phyloP scores from a whole-genome alignment of 2,113 vertebrate species.

The human (Homo sapiens) region GRCh38 chr5:71564501-71565000 shows the following conservation, averaged over 20 bases:
- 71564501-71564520: neutral
- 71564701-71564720: neutral
- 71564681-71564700: neutral
- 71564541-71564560: conserved; percentile 8
- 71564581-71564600: neutral
- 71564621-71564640: neutral
- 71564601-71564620: neutral
- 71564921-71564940: conserved; percentile 12
- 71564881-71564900: conserved; percentile 66
- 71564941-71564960: conserved; percentile 53
- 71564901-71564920: neutral
- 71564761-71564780: conserved; percentile 51
- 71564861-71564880: conserved; percentile 91
- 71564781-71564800: conserved; percentile 58
- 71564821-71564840: conserved; percentile 89
- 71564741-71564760: conserved; percentile 76
- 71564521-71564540: neutral
- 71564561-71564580: neutral
- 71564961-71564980: conserved; percentile 33
- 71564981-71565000: conserved; percentile 28
- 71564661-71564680: neutral
- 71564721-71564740: conserved; percentile 13
- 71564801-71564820: conserved; percentile 80
- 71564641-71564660: neutral
- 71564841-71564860: conserved; percentile 96